phyloP scores from a whole-genome alignment of 2,113 vertebrate genomes.

The Clarias macrocephalus region DNA sequence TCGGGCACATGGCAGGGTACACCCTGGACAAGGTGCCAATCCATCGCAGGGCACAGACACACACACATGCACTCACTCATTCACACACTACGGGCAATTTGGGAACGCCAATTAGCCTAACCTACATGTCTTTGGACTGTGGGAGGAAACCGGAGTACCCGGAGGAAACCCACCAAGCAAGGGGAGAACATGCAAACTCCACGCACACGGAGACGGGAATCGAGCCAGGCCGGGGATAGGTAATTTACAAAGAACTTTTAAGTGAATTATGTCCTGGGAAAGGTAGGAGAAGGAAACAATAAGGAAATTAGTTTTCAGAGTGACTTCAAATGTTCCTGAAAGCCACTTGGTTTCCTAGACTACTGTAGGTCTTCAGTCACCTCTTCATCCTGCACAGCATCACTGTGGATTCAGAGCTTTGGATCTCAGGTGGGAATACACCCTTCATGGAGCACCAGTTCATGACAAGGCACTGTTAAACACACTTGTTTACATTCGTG shows the following conservation, averaged over 20 bases:
- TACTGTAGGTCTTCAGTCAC: background rate
- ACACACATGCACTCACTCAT: too few species aligned
- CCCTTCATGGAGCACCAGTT: background rate
- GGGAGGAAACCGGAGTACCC: too few species aligned
- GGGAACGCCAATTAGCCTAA: too few species aligned
- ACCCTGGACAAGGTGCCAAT: too few species aligned
- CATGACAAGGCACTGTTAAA: background rate
- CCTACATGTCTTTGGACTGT: too few species aligned
- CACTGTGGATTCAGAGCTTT: background rate
- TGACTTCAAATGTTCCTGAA: background rate
- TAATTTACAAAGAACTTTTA: background rate
- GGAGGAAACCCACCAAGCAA: too few species aligned
- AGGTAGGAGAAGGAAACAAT: background rate
- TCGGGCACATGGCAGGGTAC: too few species aligned
- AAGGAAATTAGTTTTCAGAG: background rate
- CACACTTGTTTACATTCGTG: background rate
- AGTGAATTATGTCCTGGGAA: background rate
- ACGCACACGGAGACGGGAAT: too few species aligned
- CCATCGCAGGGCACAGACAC: too few species aligned
- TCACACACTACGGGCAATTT: too few species aligned
- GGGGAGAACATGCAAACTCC: too few species aligned
- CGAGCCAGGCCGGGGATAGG: too few species aligned
- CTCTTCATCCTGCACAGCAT: background rate
- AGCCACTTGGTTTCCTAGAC: background rate
- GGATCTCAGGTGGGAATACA: background rate